Base-by-base conservation (phyloP, 1,140 invertebrate species). In the Ridgeia piscesae region DNA sequence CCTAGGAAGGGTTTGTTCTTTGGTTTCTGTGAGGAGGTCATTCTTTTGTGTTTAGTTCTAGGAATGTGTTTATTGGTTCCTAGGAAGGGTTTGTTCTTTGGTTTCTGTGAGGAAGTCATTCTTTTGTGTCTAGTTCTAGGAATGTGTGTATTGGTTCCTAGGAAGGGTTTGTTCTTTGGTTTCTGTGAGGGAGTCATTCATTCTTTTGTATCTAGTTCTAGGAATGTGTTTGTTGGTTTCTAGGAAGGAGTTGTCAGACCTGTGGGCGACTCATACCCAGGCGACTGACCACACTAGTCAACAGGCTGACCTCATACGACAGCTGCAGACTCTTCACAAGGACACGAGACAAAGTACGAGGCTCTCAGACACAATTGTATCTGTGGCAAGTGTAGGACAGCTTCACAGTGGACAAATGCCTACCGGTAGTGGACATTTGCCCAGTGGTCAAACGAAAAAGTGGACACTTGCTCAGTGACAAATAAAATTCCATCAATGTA, bases 281-380 rank as follows among this genome's bases (percentile, higher is more conserved):
- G 92, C 95, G 35, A 95, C 94, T 11, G 95, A 94, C 90, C 95
- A 95, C 91, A 95, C 95, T 0, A 94, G 93, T 91, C 94, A 96
- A 92, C 95, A 95, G 91, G 95, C 95, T 14, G 94, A 94, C n/a
- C 92, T 95, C 34, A 95, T 95, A 34, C 92, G 94, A 91, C 95
- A 96, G 93, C 94, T 96, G 34, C 94, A 95, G 93, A 94, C 94
- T 21, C 93, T 96, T 77, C 95, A 96, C 92, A 94, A 95, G n/a
- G 95, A 95, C 91, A 95, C 95, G 89, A 94, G 95, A 93, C 95
- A 95, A 94, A 95, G 95, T 96, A 94, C 92, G 94, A 94, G 35
- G 91, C 31, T 35, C 34, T 91, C 77, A 35, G 21, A 90, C 33
- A 90, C 34, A 90, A 1, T 90, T n/a, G 34, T 89, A 11, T 42